A percentile compares a stretch with the other conserved stretches of the same genome.
Conservation (phyloP, 2,888 invertebrate genomes). For the Belgica antarctica region DNA sequence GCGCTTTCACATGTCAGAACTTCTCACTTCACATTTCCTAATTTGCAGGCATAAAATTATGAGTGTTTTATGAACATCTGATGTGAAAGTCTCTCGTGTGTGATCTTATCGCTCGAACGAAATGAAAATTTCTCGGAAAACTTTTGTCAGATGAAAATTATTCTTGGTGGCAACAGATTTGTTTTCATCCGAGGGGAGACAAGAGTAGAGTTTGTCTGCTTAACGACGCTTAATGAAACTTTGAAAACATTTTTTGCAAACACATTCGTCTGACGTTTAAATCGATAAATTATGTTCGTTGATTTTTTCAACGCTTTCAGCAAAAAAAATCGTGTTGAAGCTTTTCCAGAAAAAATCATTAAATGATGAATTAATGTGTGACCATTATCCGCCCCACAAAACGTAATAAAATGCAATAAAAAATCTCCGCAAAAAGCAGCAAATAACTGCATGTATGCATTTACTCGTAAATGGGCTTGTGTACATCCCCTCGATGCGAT, state of each 20-base stretch:
- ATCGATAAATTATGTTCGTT: neutral
- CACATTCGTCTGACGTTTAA: neutral
- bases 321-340: neutral
- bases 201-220: neutral
- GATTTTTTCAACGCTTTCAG: neutral
- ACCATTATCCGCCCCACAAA: conserved; percentile 39
- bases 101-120: conserved; percentile 11
- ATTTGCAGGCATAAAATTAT: neutral
- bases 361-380: conserved; percentile 37
- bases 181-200: neutral
- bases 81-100: neutral
- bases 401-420: conserved; percentile 3
- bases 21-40: neutral
- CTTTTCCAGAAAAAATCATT: conserved; percentile 4
- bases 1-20: conserved; percentile 43
- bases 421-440: neutral
- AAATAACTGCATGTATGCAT: conserved; percentile 1
- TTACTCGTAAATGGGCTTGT: neutral
- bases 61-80: neutral
- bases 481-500: conserved; percentile 31
- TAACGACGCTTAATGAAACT: neutral
- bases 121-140: conserved; percentile 5
- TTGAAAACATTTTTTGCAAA: neutral
- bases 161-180: conserved; percentile 9
- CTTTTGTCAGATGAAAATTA: neutral